phyloP scores from a whole-genome alignment of 2,888 invertebrate species.

The Sarcophaga variegata region DNA sequence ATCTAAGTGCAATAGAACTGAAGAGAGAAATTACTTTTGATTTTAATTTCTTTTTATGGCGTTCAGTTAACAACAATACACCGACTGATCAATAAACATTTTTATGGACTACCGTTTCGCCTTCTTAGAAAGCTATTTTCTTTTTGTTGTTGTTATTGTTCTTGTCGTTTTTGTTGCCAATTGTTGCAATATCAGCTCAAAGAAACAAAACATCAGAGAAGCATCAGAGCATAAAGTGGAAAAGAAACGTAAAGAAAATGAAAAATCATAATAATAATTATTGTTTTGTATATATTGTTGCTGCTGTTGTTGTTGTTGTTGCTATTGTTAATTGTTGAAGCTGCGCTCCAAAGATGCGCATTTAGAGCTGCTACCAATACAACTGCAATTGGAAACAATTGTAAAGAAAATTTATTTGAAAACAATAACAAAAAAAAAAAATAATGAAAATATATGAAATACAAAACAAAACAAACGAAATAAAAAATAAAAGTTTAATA shows the following conservation, averaged over 20 bases:
- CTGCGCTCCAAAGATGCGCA: slow-evolving; percentile 41
- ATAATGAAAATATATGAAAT: too few relatives aligned
- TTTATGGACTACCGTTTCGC: slow-evolving; percentile 12
- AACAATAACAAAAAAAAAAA: slow-evolving; percentile 7
- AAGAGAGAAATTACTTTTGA: too few relatives aligned
- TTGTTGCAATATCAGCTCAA: neutral
- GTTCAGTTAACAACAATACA: too few relatives aligned
- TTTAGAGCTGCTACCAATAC: slow-evolving; percentile 15
- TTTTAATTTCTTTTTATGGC: too few relatives aligned
- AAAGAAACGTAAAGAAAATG: slow-evolving; percentile 70
- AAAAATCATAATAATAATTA: slow-evolving; percentile 48
- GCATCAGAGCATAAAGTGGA: slow-evolving; percentile 72
- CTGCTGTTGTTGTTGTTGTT: slow-evolving; percentile 26
- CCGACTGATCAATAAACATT: slow-evolving; percentile 20
- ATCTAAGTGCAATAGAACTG: too few relatives aligned
- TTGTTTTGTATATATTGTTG: slow-evolving; percentile 38
- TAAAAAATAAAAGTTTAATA: slow-evolving; percentile 16
- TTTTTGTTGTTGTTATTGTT: neutral
- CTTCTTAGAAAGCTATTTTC: too few relatives aligned
- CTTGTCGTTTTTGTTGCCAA: slow-evolving; percentile 13
- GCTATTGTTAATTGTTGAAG: slow-evolving; percentile 43
- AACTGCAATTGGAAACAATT: slow-evolving; percentile 40
- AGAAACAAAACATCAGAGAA: neutral
- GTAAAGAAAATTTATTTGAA: slow-evolving; percentile 39
- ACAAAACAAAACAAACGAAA: too few relatives aligned